Percentiles rank a stretch among this genome's conserved stretches.
phyloP scores from a whole-genome alignment of 2,113 vertebrate species.

The Taurulus bubalis region DNA sequence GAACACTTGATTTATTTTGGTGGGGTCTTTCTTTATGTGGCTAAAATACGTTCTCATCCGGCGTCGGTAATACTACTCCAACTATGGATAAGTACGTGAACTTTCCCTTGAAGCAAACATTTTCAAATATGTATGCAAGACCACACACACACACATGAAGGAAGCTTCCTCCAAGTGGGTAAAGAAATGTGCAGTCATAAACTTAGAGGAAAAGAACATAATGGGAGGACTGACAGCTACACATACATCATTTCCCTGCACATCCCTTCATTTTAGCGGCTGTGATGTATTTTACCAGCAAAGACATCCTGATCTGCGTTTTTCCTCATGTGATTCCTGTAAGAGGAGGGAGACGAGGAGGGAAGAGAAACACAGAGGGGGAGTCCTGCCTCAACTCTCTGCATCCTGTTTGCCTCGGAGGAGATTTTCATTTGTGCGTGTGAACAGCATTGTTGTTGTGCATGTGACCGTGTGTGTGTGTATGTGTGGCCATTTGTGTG shows the following conservation, averaged over 20 bases:
- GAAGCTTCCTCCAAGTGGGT: not conserved
- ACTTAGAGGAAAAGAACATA: slow-evolving; percentile 6
- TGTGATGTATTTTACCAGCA: slow-evolving; percentile 7
- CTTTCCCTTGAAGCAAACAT: not conserved
- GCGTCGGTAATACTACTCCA: too few relatives aligned
- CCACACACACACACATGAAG: not conserved
- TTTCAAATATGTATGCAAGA: not conserved
- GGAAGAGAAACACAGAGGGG: not conserved
- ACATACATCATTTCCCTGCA: slow-evolving; percentile 24
- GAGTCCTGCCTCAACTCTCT: slow-evolving; percentile 29
- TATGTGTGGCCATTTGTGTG: too few relatives aligned
- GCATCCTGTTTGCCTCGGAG: slow-evolving; percentile 50
- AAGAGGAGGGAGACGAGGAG: not conserved
- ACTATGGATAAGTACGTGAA: too few relatives aligned
- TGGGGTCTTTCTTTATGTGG: too few relatives aligned
- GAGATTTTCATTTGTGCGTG: not conserved
- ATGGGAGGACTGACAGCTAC: not conserved
- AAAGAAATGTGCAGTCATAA: not conserved
- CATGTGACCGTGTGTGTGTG: too few relatives aligned
- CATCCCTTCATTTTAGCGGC: not conserved
- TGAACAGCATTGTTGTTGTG: not conserved
- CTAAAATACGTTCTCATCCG: too few relatives aligned
- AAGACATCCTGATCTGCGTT: slow-evolving; percentile 16
- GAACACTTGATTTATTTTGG: not conserved
- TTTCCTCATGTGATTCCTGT: slow-evolving; percentile 11